Conservation (phyloP, 2,888 invertebrate genomes). For the Zaprionus obscuricornis region DNA sequence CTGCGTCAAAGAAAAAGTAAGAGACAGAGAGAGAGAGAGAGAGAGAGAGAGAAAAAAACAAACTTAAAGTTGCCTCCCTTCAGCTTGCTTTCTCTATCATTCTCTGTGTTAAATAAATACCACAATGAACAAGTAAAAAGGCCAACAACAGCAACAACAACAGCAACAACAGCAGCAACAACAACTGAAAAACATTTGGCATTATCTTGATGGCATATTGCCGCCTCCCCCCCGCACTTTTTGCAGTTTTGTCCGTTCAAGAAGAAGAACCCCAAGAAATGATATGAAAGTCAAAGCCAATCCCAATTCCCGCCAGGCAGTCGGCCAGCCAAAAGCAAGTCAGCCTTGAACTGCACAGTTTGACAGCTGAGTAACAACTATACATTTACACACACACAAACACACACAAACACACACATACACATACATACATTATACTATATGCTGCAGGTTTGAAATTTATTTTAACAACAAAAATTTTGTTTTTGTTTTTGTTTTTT, state of each 20-base stretch:
- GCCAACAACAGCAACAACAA: conserved; percentile 29
- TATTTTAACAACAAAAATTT: conserved; percentile 42
- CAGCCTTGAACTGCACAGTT: conserved; percentile 74
- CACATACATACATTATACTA: conserved; percentile 2
- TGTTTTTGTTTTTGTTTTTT: conserved; percentile 6
- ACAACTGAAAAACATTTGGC: conserved; percentile 47
- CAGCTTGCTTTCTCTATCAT: neutral
- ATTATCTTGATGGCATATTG: conserved; percentile 67
- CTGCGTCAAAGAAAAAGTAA: conserved; percentile 6
- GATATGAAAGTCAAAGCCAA: conserved; percentile 35
- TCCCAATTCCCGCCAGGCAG: conserved; percentile 49
- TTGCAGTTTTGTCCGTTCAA: conserved; percentile 12
- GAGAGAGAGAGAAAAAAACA: no score
- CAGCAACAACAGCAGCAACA: neutral
- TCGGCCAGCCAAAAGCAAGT: conserved; percentile 12
- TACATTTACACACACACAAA: conserved; percentile 10
- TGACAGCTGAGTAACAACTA: conserved; percentile 67
- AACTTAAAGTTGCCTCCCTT: conserved; percentile 1
- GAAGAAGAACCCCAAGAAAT: conserved; percentile 29
- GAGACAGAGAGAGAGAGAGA: neutral
- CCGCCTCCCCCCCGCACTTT: conserved; percentile 59
- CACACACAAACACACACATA: conserved; percentile 1
- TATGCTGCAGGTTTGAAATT: conserved; percentile 38
- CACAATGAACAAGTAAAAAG: conserved; percentile 40
- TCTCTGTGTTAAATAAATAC: conserved; percentile 58